Evolutionary conservation across 1,140 invertebrate species (phyloP), one percentile per base, ranked within the genome.

Genomic region (Physella acuta): DNA sequence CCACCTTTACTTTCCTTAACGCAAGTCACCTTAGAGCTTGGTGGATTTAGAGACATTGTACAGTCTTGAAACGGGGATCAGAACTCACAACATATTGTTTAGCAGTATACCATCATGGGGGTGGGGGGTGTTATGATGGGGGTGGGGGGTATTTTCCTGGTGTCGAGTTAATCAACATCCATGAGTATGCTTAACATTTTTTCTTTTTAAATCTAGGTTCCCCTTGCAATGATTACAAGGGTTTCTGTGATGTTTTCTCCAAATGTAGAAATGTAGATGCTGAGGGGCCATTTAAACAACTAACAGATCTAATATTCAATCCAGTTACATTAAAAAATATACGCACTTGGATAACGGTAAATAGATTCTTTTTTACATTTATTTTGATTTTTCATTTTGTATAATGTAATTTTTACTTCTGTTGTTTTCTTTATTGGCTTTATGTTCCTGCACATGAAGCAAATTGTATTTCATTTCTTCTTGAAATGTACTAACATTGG

Each of bases 261-360:
- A 70, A 70, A 37, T 73, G 71, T 28, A 52, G 68, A 59, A 58
- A 64, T 14, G 44, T 66, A 3, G 71, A 73, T 68, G 66, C 71
- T 59, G 62, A 73, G 24, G 71, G 71, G 0, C 71, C 71, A n/a
- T 73, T 73, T 56, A 70, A 70, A 31, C 71, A 73, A 20, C 51
- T 73, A 31, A 70, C 71, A 49, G 64, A 73, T 37, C 31, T 73
- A 28, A 73, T 73, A 49, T 73, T 73, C 55, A 53, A 67, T 52
- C 62, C 62, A 26, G 63, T 70, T 17, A 73, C 62, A 4, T 68
- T 70, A 24, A 49, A 39, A 24, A 66, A 53, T 24, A 52, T 73
- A 33, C n/a, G 39, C 37, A 53, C 68, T n/a, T 73, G 71, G 71
- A 68, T 71, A 44, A 49, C 28, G 39, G 69, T 73, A 30, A 60